Evolutionary conservation across 2,888 invertebrate species (phyloP), one percentile per base, ranked within the genome.

Genomic region (Cyclophora albipunctata): DNA sequence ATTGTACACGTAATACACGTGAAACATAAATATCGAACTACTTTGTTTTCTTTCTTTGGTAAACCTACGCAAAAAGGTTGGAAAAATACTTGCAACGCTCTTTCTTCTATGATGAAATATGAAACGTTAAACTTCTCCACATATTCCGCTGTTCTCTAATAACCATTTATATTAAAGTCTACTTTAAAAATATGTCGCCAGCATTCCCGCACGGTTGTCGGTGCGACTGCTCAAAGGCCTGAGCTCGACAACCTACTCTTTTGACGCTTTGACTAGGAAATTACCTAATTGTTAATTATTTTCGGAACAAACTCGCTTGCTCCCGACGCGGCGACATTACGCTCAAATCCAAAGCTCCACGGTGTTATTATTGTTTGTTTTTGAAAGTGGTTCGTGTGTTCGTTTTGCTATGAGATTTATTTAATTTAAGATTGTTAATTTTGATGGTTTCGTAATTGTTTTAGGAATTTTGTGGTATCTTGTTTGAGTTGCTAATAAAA

Each of bases 231-330:
- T 49, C 52, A 53, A 55, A 56, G 62, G 55, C 37, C 37, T 4
- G 37, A 37, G 37, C 37, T 37, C 37, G 37, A 37, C 70, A 70
- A 57, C 62, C 57, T 20, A 56, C 63, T 58, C 55, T 62, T 59
- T 60, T 49, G 55, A 55, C 53, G 63, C 65, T 69, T 64, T 65
- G 68, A 65, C 45, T 46, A 41, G 52, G 42, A 53, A 66, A 70
- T 71, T 65, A 71, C 68, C 65, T 67, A 71, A 73, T 71, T 70
- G 73, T 67, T 72, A 70, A 72, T 73, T 71, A 72, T 69, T 58
- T 58, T 57, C 37, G 5, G 37, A 5, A 50, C 59, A 55, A 59
- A 58, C 58, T 56, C 58, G 57, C 53, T 54, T 58, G 57, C 55
- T 56, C 56, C 47, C 41, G 57, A 57, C 51, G 50, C 50, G 46